Evolutionary conservation across 1,140 invertebrate species (phyloP).

Genomic region (Tribolium madens): DNA sequence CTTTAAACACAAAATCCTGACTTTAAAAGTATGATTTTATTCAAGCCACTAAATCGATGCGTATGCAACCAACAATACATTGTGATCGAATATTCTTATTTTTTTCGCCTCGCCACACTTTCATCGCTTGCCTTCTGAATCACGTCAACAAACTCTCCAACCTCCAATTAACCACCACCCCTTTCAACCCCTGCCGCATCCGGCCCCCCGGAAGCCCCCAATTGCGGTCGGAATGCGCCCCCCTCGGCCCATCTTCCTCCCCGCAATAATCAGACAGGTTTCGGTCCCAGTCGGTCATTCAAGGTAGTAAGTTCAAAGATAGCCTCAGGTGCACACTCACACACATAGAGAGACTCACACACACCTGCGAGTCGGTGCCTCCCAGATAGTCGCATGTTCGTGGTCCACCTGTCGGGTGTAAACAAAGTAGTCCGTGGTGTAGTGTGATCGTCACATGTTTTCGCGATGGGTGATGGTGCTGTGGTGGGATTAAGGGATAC

Average conservation of each 20-base stretch:
- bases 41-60: no score
- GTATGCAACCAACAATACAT: no score
- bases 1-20: no score
- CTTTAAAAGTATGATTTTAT: no score
- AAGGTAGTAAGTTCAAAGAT: slow-evolving; percentile 55
- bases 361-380: slow-evolving; percentile 35
- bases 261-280: slow-evolving; percentile 42
- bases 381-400: slow-evolving; percentile 25
- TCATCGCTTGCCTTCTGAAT: no score
- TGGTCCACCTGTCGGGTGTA: slow-evolving; percentile 33
- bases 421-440: slow-evolving; percentile 22
- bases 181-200: neutral
- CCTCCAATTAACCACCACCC: no score
- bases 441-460: slow-evolving; percentile 17
- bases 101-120: no score
- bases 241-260: slow-evolving; percentile 37
- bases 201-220: neutral
- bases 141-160: no score
- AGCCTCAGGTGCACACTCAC: slow-evolving; percentile 42
- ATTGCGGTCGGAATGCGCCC: slow-evolving; percentile 44
- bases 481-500: neutral
- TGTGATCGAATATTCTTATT: no score
- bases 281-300: slow-evolving; percentile 53
- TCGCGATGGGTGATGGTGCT: neutral
- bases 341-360: slow-evolving; percentile 4